These are phyloP conservation scores for Chironomus striatipennis DNA, from an alignment of 1,140 invertebrate genomes.

Conservation along the genomic window DNA sequence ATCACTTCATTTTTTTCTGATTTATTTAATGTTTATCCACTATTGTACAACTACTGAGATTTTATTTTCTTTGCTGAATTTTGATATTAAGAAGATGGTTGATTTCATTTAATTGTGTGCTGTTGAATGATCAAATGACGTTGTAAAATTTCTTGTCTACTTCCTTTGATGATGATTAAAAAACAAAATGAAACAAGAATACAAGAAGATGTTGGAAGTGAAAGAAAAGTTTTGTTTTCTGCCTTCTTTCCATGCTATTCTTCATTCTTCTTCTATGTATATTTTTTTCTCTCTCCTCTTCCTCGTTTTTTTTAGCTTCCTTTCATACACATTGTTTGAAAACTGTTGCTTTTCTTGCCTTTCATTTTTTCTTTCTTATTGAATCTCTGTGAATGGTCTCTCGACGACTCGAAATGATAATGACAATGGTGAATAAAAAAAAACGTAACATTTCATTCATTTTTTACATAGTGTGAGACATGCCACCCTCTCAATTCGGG, in stretches of 20 bases:
- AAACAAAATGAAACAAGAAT: too few species aligned
- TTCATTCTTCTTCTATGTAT: too few species aligned
- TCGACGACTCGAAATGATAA: not conserved
- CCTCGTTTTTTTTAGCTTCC: not conserved
- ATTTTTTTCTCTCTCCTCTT: not conserved
- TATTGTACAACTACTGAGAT: constrained; percentile 5
- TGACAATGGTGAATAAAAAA: not conserved
- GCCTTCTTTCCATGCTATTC: too few species aligned
- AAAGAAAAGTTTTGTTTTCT: too few species aligned
- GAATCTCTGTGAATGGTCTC: not conserved
- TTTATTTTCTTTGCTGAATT: not conserved
- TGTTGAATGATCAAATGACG: not conserved
- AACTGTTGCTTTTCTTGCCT: not conserved
- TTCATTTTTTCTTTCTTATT: too few species aligned
- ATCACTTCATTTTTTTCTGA: not conserved
- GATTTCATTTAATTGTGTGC: not conserved
- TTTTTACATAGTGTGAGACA: not conserved
- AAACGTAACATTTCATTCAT: not conserved
- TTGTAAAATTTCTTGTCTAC: too few species aligned
- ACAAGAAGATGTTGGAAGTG: too few species aligned
- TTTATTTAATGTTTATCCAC: not conserved
- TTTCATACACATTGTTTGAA: not conserved
- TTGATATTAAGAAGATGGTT: not conserved
- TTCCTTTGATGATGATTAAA: too few species aligned
- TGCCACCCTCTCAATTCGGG: too few species aligned